These are phyloP conservation scores for Poicephalus meyeri DNA, from an alignment of 2,113 vertebrate genomes.

Conservation along the genomic window DNA sequence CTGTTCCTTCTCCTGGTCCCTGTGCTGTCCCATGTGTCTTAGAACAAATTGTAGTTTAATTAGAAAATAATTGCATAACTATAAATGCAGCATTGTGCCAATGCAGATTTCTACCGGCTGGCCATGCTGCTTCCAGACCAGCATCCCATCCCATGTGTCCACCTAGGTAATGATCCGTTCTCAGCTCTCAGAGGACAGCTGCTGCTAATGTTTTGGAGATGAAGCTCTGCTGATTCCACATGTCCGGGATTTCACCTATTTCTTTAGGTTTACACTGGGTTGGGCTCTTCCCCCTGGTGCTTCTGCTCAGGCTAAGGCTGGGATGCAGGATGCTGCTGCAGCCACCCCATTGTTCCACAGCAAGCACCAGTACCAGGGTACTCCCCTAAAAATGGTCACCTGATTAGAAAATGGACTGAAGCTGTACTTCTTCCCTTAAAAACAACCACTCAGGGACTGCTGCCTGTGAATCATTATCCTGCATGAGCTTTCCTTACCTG, in stretches of 20 bases:
- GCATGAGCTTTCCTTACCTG: rapidly evolving
- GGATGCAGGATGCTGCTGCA: neutral
- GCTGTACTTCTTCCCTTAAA: neutral
- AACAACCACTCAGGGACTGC: rapidly evolving
- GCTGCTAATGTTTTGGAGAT: neutral
- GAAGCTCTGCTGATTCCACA: neutral
- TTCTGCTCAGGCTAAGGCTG: rapidly evolving
- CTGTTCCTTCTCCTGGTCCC: neutral
- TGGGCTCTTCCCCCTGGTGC: neutral
- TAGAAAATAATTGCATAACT: neutral
- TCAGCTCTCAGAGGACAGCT: neutral
- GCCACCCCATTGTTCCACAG: neutral
- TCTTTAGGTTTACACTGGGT: neutral
- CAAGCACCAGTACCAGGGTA: neutral
- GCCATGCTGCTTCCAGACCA: neutral
- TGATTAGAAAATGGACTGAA: neutral
- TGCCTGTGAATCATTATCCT: too few relatives aligned
- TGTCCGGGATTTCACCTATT: neutral
- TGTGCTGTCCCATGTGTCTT: rapidly evolving
- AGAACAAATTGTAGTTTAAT: neutral
- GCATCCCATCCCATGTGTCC: neutral
- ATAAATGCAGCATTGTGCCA: rapidly evolving
- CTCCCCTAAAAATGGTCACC: neutral
- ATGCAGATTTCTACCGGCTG: rapidly evolving
- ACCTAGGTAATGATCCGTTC: rapidly evolving